Conservation (phyloP, 2,888 invertebrate species). For the Aporophyla lueneburgensis region DNA sequence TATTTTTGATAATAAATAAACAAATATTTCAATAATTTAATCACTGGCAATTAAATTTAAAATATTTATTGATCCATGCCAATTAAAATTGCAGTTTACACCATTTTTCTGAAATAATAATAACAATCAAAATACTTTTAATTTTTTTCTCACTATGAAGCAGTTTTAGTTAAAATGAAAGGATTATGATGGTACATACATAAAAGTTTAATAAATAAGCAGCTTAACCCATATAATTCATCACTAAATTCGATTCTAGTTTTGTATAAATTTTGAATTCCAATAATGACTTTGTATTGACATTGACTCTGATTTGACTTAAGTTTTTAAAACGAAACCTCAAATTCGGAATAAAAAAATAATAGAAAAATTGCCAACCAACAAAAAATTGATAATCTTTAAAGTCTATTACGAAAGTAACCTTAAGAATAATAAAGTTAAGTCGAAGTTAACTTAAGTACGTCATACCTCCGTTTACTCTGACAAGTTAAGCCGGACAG, state of each 20-base stretch:
- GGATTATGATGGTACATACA: not conserved
- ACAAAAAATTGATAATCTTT: not conserved
- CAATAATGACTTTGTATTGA: not conserved
- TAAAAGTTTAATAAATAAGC: not conserved
- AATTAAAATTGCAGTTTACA: not conserved
- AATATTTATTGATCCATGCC: not conserved
- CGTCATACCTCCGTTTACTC: slow-evolving; percentile 10
- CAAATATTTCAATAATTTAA: not conserved
- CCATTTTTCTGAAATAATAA: not conserved
- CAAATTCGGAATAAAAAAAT: too few species aligned
- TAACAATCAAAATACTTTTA: not conserved
- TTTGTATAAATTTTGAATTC: not conserved
- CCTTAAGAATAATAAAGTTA: slow-evolving; percentile 12
- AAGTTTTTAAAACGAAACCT: not conserved
- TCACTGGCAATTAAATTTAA: not conserved
- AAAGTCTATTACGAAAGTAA: not conserved
- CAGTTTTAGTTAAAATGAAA: not conserved
- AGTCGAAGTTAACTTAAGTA: slow-evolving; percentile 20
- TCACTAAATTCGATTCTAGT: not conserved
- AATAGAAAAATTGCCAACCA: not conserved
- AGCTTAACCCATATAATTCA: not conserved
- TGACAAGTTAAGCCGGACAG: slow-evolving; percentile 33
- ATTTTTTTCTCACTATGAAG: not conserved
- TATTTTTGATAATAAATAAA: not conserved
- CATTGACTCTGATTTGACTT: not conserved